Percentiles rank a stretch among this genome's conserved stretches.
These are phyloP conservation scores for Regulus satrapa DNA, from an alignment of 2,113 vertebrate genomes.

Conservation along the genomic window DNA sequence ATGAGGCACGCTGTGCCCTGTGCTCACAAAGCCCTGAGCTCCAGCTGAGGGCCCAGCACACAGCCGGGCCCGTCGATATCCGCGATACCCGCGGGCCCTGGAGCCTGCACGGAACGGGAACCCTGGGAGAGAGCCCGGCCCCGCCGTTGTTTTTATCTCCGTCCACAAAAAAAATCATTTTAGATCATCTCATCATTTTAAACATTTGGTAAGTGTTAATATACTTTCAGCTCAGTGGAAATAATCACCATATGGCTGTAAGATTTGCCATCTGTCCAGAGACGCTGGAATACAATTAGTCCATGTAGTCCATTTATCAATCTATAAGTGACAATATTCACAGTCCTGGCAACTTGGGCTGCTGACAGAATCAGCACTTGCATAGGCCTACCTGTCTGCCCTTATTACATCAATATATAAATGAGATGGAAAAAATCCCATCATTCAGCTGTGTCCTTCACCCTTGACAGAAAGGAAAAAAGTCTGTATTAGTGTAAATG, in stretches of 20 bases:
- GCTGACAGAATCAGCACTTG: slow-evolving; percentile 22
- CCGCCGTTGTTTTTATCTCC: not conserved
- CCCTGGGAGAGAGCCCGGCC: not conserved
- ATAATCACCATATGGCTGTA: slow-evolving; percentile 58
- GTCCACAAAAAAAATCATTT: not conserved
- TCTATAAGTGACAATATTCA: slow-evolving; percentile 48
- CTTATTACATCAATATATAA: slow-evolving; percentile 38
- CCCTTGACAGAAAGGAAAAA: not conserved
- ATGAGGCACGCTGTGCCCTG: not conserved
- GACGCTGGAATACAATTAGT: slow-evolving; percentile 39
- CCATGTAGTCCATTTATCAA: slow-evolving; percentile 55
- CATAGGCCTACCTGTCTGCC: slow-evolving; percentile 43
- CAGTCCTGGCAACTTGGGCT: slow-evolving; percentile 22
- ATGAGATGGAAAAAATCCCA: not conserved
- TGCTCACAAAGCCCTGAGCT: not conserved
- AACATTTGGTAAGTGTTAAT: slow-evolving; percentile 56
- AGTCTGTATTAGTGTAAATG: not conserved
- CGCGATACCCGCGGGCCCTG: not conserved
- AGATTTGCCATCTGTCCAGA: slow-evolving; percentile 57
- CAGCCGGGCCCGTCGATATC: not conserved
- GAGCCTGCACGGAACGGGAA: not conserved
- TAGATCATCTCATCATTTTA: slow-evolving; percentile 12
- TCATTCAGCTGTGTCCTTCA: not conserved
- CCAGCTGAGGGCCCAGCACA: not conserved
- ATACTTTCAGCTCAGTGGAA: slow-evolving; percentile 42